Base-by-base conservation (phyloP, 2,888 invertebrate species). In the Lutraria lutraria region DNA sequence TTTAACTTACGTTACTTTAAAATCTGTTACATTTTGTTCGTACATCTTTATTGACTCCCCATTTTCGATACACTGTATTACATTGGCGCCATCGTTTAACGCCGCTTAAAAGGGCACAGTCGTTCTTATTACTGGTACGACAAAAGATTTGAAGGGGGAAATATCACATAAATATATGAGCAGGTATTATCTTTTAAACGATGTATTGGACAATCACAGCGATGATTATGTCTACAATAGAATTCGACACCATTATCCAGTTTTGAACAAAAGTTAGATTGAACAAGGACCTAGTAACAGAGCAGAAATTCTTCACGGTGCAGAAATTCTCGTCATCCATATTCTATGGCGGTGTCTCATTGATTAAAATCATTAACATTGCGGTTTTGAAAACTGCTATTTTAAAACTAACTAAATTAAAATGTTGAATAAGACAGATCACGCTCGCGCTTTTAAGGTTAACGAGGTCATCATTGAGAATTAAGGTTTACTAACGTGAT, bases 51-150 rank as follows among this genome's bases (percentile, higher is more conserved):
- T 76, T 31, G 19, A 76, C 76, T 31, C 34, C 76, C 31, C 76
- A 31, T 76, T 31, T 76, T 76, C 19, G 76, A 34, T 76, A 31
- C 76, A 76, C 76, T 16, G 16, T 76, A 76, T 76, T 76, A 76
- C 76, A 16, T 3, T 76, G 76, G 76, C 76, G 76, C 76, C 76
- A 34, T 16, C 76, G 16, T 31, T 31, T 31, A 15, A 76, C 76
- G 31, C 31, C 4, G 19, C 10, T 76, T 31, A 19, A 76, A 76
- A 76, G 76, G 76, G 34, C 31, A 76, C 29, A 16, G 15, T 76
- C 29, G 76, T 8, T 34, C 6, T 6, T 76, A 34, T 13, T 76
- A 31, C 76, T n/a, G 1, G 12, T 76, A 31, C 6, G 25, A 76
- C 34, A 76, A 76, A 76, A 76, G 34, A 15, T 15, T 31, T 76